Evolutionary conservation across 53 echinoderm and acorn worm genomes (phyloP).

Genomic region (Astropecten irregularis): DNA sequence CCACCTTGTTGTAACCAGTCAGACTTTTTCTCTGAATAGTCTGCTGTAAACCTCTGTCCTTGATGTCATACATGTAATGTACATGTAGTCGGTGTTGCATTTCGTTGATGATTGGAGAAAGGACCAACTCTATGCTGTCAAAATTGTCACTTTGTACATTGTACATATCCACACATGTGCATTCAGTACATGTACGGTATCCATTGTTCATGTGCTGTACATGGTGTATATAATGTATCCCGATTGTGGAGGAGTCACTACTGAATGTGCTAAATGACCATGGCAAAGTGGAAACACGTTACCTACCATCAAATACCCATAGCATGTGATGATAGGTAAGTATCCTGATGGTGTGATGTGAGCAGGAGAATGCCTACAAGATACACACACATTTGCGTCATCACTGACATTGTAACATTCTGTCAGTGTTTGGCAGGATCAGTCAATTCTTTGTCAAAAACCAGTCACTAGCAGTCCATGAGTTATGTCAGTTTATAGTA

Average conservation of each 20-base stretch:
- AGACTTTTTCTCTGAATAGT: no score
- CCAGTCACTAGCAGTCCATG: not conserved
- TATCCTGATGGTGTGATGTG: not conserved
- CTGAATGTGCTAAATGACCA: not conserved
- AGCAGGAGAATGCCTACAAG: not conserved
- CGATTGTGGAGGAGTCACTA: not conserved
- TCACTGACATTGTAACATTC: not conserved
- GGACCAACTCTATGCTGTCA: not conserved
- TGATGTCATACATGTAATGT: no score
- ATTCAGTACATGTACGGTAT: not conserved
- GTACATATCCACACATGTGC: not conserved
- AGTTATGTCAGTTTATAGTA: no score
- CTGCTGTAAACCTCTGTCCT: no score
- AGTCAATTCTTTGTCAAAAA: not conserved
- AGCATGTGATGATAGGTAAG: conserved; percentile 12
- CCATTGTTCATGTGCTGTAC: not conserved
- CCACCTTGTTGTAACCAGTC: no score
- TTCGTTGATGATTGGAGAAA: not conserved
- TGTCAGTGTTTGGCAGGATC: not conserved
- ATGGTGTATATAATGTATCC: not conserved
- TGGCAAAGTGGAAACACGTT: conserved; percentile 5
- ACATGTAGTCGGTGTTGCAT: no score
- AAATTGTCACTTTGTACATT: not conserved
- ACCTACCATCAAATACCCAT: not conserved
- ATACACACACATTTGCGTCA: not conserved